Conservation (phyloP, 2,113 vertebrate species). For the Paramisgurnus dabryanus region DNA sequence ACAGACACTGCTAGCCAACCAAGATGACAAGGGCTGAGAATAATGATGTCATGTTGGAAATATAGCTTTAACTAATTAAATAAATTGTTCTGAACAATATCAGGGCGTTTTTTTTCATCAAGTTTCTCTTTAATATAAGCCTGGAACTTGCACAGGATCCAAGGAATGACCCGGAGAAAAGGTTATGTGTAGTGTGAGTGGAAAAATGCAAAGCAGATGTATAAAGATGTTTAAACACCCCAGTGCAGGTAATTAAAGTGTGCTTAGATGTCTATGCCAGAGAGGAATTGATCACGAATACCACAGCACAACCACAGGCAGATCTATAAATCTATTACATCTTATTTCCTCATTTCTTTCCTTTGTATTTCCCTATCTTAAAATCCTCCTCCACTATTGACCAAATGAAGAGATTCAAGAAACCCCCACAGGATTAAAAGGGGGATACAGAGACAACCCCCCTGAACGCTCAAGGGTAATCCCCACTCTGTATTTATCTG, state of each 20-base stretch:
- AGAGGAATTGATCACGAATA: slow-evolving; percentile 64
- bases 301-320: slow-evolving; percentile 58
- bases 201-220: slow-evolving; percentile 60
- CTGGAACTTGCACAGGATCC: slow-evolving; percentile 15
- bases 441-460: slow-evolving; percentile 53
- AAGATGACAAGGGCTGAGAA: no score
- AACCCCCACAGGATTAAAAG: slow-evolving; percentile 41
- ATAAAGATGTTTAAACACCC: slow-evolving; percentile 65
- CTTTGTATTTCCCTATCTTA: slow-evolving; percentile 19
- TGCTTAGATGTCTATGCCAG: slow-evolving; percentile 66
- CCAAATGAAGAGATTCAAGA: slow-evolving; percentile 47
- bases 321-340: slow-evolving; percentile 65
- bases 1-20: no score
- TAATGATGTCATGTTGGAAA: no score
- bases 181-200: slow-evolving; percentile 42
- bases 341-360: not conserved
- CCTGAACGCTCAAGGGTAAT: slow-evolving; percentile 54
- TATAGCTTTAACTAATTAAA: no score
- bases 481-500: slow-evolving; percentile 62
- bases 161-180: slow-evolving; percentile 28
- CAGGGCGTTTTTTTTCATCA: no score
- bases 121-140: no score
- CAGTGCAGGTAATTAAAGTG: slow-evolving; percentile 70
- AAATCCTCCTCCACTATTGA: slow-evolving; percentile 19
- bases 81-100: no score